Evolutionary conservation across 2,888 invertebrate genomes (phyloP), one percentile per base, ranked within the genome.

Genomic region (Athrips mouffetella): DNA sequence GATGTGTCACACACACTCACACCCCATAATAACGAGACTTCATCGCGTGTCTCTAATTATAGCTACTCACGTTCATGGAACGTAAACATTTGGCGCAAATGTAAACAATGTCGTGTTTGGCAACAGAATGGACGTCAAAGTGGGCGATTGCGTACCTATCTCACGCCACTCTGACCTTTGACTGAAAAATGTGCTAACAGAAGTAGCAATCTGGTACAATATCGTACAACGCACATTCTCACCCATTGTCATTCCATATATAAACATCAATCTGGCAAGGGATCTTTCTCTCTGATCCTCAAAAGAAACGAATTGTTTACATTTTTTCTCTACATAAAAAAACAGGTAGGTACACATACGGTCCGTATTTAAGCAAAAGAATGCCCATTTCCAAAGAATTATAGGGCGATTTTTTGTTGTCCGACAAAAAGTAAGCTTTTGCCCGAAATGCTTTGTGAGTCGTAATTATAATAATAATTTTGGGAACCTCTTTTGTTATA

Each of bases 401-500:
- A 69, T 65, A 72, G 71, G 74, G 70, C 63, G 62, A 65, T 75
- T 83, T 87, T 85, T 80, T 80, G 73, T 65, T 55, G 50, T 49
- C 55, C 59, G 52, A 70, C 69, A 83, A 82, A 87, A 79, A 79
- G 56, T 56, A 64, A 62, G 68, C 73, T 74, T 80, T 70, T 72
- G 66, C 69, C 69, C 75, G 67, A 79, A 81, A 76, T 68, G 76
- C 82, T 81, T 81, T 50, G 82, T 78, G 71, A 70, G 62, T 64
- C 71, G 72, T 82, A 84, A 84, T 85, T 83, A 83, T 83, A 81
- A 84, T 79, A 86, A 86, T 86, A 82, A 81, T 76, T 82, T 83
- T 75, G 79, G 80, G 82, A 80, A 80, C 80, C 73, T 83, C 83
- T 81, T 80, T 86, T 84, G 82, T 82, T 76, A 61, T 45, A 47